Evolutionary conservation across 2,888 invertebrate species (phyloP).

Genomic region (Drosophila subsilvestris): DNA sequence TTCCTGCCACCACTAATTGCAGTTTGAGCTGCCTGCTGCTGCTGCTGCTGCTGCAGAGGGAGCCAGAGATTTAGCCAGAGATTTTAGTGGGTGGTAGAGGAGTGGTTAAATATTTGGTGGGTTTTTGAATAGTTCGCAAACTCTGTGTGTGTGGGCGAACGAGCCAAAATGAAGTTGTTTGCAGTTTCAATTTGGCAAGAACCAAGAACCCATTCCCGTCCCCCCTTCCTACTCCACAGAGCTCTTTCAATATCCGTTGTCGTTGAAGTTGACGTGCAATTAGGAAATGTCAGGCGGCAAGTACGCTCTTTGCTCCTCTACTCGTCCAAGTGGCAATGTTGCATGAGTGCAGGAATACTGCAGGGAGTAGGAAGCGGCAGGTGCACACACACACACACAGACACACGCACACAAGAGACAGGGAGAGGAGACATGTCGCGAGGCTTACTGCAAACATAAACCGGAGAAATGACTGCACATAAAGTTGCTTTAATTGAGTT

Average conservation of each 20-base stretch:
- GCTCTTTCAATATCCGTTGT: conserved; percentile 69
- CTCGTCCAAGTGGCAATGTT: conserved; percentile 12
- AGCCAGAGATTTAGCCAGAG: conserved; percentile 8
- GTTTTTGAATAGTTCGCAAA: conserved; percentile 63
- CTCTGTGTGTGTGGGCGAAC: conserved; percentile 27
- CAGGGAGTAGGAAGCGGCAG: conserved; percentile 37
- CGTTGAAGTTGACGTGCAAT: conserved; percentile 63
- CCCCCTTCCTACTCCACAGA: conserved; percentile 1
- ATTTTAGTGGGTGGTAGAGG: not conserved
- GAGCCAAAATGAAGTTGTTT: conserved; percentile 68
- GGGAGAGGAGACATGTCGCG: conserved; percentile 47
- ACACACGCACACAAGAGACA: not conserved
- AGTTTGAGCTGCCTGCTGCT: conserved; percentile 14
- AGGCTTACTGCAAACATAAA: conserved; percentile 68
- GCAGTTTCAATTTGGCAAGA: conserved; percentile 62
- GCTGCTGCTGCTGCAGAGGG: not conserved
- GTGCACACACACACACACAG: conserved; percentile 36
- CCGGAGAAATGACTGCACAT: conserved; percentile 70
- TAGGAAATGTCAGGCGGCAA: conserved; percentile 60
- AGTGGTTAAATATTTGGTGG: conserved; percentile 59
- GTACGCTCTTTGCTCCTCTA: not conserved
- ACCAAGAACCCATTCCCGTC: not conserved
- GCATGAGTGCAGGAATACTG: not conserved
- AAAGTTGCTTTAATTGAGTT: conserved; percentile 74
- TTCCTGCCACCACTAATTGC: conserved; percentile 33